These are phyloP conservation scores for Eilema caniola DNA, from an alignment of 2,888 invertebrate genomes.

Conservation along the genomic window DNA sequence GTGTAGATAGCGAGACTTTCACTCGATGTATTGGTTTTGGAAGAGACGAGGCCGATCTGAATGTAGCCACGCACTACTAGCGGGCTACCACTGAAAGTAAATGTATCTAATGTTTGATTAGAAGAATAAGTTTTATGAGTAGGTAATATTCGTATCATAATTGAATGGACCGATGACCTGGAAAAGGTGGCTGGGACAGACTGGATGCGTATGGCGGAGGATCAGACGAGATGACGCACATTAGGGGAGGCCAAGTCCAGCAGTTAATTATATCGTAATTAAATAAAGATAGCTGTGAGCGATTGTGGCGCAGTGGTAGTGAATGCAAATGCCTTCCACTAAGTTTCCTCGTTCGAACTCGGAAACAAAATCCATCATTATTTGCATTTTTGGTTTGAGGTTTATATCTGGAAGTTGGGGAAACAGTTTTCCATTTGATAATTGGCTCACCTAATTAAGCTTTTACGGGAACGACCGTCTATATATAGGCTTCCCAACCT, in stretches of 20 bases:
- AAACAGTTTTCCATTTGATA: background rate
- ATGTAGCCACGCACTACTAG: background rate
- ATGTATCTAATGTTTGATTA: background rate
- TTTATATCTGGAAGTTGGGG: background rate
- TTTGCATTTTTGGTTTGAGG: background rate
- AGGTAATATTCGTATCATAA: background rate
- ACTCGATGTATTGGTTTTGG: background rate
- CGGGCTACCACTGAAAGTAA: conserved; percentile 2
- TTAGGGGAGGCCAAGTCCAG: no score
- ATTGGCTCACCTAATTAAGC: no score
- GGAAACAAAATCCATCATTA: background rate
- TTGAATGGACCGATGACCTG: no score
- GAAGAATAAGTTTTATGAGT: background rate
- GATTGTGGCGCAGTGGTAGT: background rate
- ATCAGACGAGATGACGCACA: no score
- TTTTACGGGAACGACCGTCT: no score
- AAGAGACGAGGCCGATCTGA: conserved; percentile 4
- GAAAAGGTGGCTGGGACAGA: no score
- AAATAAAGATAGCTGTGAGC: background rate
- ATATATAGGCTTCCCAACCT: no score
- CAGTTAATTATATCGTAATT: no score
- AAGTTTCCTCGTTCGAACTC: background rate
- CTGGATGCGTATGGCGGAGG: no score
- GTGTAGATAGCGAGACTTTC: background rate
- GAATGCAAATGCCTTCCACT: background rate